A percentile compares a stretch with the other conserved stretches of the same genome.
Conservation (phyloP, 2,797 vertebrate species). For the Poeciliopsis turneri region DNA sequence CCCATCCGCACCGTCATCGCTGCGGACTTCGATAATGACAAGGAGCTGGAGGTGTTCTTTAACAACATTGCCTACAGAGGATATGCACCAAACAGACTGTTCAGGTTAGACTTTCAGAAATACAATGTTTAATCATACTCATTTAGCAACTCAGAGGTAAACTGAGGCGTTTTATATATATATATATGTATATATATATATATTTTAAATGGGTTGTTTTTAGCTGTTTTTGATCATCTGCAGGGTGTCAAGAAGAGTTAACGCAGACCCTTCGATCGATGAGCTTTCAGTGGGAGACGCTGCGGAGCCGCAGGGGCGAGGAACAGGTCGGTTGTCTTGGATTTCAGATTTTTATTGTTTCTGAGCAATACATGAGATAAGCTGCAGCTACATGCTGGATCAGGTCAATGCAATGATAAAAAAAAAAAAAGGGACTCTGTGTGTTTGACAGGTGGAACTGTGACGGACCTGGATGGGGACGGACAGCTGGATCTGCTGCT, state of each 20-base stretch:
- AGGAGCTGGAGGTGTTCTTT: slow-evolving; percentile 94
- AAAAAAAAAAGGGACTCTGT: slow-evolving; percentile 16
- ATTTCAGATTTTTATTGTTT: not conserved
- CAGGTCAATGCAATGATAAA: slow-evolving; percentile 23
- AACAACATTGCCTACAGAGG: slow-evolving; percentile 94
- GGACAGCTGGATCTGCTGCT: slow-evolving; percentile 92
- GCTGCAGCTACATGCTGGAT: not conserved
- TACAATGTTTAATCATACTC: not conserved
- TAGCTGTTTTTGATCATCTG: slow-evolving; percentile 4
- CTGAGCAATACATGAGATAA: slow-evolving; percentile 10
- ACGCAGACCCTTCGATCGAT: slow-evolving; percentile 86
- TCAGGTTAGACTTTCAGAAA: slow-evolving; percentile 79
- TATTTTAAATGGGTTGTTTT: not conserved
- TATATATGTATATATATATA: no score
- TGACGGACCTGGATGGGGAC: slow-evolving; percentile 91
- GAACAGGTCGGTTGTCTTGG: slow-evolving; percentile 85
- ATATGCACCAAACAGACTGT: slow-evolving; percentile 88
- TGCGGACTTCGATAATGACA: slow-evolving; percentile 94
- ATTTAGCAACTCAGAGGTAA: not conserved
- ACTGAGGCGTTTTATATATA: not conserved
- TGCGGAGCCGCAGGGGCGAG: slow-evolving; percentile 86
- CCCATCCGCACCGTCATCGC: slow-evolving; percentile 91
- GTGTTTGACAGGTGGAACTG: slow-evolving; percentile 84
- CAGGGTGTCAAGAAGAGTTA: slow-evolving; percentile 85
- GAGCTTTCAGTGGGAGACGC: slow-evolving; percentile 91